Percentiles rank a stretch among this genome's conserved stretches.
phyloP scores from a whole-genome alignment of 1,140 invertebrate species.

The Hyphantria cunea region DNA sequence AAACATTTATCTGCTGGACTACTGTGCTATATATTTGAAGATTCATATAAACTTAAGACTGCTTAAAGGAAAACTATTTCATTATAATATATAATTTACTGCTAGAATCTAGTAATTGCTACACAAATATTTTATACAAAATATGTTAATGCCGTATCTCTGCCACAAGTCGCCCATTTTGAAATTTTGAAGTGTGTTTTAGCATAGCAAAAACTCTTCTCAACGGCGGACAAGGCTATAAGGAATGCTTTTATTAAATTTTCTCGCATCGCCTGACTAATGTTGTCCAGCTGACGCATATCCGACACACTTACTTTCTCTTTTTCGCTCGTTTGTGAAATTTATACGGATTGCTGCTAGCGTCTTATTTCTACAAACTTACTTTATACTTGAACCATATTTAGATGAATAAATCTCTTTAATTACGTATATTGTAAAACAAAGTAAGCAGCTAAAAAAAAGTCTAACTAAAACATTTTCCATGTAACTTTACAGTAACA shows the following conservation, averaged over 20 bases:
- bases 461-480: too few species aligned
- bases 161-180: constrained; percentile 14
- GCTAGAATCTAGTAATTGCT: too few species aligned
- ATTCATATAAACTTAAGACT: too few species aligned
- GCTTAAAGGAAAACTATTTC: too few species aligned
- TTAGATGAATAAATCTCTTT: neutral
- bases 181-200: constrained; percentile 19
- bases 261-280: constrained; percentile 76
- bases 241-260: constrained; percentile 77
- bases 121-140: too few species aligned
- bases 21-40: too few species aligned
- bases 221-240: constrained; percentile 45
- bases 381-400: neutral
- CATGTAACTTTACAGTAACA: too few species aligned
- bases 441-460: too few species aligned
- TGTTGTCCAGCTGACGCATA: constrained; percentile 72
- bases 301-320: constrained; percentile 66
- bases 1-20: too few species aligned
- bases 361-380: constrained; percentile 21
- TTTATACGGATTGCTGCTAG: constrained; percentile 42
- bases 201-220: constrained; percentile 27
- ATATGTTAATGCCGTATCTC: too few species aligned
- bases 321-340: constrained; percentile 50
- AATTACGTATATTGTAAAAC: too few species aligned
- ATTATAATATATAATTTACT: too few species aligned